Evolutionary conservation across 1,140 invertebrate species (phyloP).

Genomic region (Rhopalosiphum maidis): DNA sequence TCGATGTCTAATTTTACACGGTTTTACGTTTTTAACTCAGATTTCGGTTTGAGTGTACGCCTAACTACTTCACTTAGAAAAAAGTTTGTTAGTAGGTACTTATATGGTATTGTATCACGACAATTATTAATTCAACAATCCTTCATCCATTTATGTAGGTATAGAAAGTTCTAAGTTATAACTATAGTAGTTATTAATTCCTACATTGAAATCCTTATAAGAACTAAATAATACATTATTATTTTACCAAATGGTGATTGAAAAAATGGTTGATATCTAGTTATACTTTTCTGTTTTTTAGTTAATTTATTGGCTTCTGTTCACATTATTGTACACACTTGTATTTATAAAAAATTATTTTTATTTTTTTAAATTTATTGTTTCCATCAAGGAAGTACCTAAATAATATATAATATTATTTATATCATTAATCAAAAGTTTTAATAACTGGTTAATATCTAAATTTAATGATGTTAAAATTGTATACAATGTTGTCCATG

Average conservation of each 20-base stretch:
- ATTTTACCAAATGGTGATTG: background rate
- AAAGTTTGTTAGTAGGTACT: background rate
- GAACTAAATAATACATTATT: background rate
- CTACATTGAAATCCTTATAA: background rate
- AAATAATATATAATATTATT: background rate
- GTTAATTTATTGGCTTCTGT: background rate
- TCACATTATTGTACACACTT: background rate
- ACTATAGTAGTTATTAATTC: background rate
- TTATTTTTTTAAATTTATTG: background rate
- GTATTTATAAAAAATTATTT: background rate
- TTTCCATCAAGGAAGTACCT: background rate
- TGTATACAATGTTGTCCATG: background rate
- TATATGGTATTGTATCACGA: conserved; percentile 40
- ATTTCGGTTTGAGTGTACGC: background rate
- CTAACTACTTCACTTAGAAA: background rate
- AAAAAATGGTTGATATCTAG: background rate
- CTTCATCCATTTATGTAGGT: background rate
- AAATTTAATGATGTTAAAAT: background rate
- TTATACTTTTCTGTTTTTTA: background rate
- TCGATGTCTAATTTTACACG: background rate
- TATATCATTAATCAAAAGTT: background rate
- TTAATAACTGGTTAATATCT: no score
- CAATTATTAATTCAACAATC: background rate
- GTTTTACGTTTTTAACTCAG: background rate
- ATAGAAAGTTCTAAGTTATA: background rate